These are phyloP conservation scores for Poecile atricapillus DNA, from an alignment of 2,113 vertebrate species.

Conservation along the genomic window DNA sequence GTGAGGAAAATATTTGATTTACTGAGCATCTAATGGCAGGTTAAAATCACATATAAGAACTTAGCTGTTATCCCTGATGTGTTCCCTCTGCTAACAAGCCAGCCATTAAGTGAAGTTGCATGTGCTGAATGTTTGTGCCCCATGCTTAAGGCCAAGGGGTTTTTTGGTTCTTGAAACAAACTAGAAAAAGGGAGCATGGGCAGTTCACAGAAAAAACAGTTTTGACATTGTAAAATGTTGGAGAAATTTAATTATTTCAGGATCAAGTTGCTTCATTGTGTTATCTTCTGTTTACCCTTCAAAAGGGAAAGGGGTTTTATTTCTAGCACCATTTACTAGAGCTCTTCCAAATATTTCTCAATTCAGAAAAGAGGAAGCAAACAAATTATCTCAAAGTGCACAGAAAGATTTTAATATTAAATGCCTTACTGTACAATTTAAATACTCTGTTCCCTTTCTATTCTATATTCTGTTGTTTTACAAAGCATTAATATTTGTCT, in stretches of 20 bases:
- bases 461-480: neutral
- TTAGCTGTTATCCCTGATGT: neutral
- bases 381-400: neutral
- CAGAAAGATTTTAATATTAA: neutral
- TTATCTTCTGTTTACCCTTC: neutral
- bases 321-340: neutral
- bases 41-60: neutral
- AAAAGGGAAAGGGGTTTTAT: neutral
- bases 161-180: neutral
- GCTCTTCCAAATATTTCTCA: neutral
- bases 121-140: neutral
- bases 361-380: neutral
- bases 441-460: neutral
- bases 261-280: neutral
- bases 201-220: neutral
- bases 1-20: neutral
- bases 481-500: neutral
- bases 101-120: neutral
- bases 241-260: neutral
- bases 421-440: neutral
- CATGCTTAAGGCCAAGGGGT: neutral
- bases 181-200: rapidly evolving
- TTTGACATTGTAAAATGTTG: neutral
- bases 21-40: neutral
- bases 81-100: neutral